Percentiles rank a stretch among this genome's conserved stretches.
Conservation (phyloP, 2,888 invertebrate genomes). For the Gari tellinella region DNA sequence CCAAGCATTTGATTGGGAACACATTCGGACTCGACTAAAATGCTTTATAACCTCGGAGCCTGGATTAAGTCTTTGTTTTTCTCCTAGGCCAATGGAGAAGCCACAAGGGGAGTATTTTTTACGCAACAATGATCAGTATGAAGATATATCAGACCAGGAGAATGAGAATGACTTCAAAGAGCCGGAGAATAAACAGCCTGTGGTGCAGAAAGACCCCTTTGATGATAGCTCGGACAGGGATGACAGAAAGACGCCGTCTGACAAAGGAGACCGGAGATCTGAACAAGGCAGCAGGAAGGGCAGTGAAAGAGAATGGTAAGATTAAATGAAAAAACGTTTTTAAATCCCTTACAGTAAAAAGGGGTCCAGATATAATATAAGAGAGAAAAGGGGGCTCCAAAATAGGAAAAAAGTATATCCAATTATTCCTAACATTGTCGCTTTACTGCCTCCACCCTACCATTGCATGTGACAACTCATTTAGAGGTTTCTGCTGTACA, state of each 20-base stretch:
- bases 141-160: conserved; percentile 60
- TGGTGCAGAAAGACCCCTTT: conserved; percentile 81
- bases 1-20: too few relatives aligned
- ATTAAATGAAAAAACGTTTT: too few relatives aligned
- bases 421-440: too few relatives aligned
- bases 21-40: too few relatives aligned
- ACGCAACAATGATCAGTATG: conserved; percentile 55
- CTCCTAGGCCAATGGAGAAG: conserved; percentile 16
- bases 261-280: conserved; percentile 35
- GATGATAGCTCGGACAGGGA: conserved; percentile 75
- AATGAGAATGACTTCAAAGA: conserved; percentile 64
- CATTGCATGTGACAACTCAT: too few relatives aligned
- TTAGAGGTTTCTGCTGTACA: too few relatives aligned
- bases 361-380: too few relatives aligned
- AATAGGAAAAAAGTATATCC: too few relatives aligned
- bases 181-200: conserved; percentile 60
- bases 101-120: conserved; percentile 39
- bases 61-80: background rate
- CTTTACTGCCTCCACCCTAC: too few relatives aligned
- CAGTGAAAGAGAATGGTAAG: conserved; percentile 33
- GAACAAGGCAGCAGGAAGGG: conserved; percentile 32
- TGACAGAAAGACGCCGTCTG: conserved; percentile 48
- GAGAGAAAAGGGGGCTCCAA: too few relatives aligned
- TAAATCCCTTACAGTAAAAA: too few relatives aligned
- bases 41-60: too few relatives aligned